Base-by-base conservation (phyloP, 2,113 vertebrate species). In the Illadopsis cleaveri region DNA sequence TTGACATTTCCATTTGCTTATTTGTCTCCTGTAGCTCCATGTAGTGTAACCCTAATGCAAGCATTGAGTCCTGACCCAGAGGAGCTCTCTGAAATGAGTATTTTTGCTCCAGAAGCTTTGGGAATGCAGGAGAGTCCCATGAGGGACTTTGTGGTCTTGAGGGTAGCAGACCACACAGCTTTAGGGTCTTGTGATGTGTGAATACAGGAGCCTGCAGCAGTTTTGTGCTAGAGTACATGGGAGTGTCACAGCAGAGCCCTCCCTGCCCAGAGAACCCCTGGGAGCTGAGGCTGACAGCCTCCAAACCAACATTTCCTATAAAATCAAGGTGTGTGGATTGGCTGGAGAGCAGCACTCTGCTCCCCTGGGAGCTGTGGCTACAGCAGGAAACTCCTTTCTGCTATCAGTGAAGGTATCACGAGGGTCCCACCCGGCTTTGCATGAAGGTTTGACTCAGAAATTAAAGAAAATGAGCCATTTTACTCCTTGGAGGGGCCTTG, bases 331-430 rank as follows among this genome's bases (percentile, higher is more conserved):
- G 66, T 84, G 54, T 33, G 89, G 61, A 57, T 15, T 45, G 65
- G 40, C 70, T 71, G 91, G 79, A 87, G 84, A 61, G 35, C 84
- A 82, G 50, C 33, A 5, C 50, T 79, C 81, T 62, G 82, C 77
- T 83, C 61, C 69, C 61, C 77, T 77, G 70, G 81, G 53, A 89
- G 58, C 81, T 89, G 53, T 81, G 91, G 64, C 80, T 64, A 21
- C 62, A 38, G 40, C 66, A 91, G 70, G 62, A 82, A 89, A 15
- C 42, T 61, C 23, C 57, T 82, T 84, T 54, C 56, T 62, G 14
- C 42, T n/a, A 7, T 22, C 42, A 37, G 35, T 3, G 10, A 33
- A 57, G 51, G 14, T 27, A 4, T 48, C 70, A 40, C 12, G 3
- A 69, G 78, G 54, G 35, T 62, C 54, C 33, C 42, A 51, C 20